phyloP scores from a whole-genome alignment of 2,888 invertebrate genomes.

The Scaptomyza caliginosa region DNA sequence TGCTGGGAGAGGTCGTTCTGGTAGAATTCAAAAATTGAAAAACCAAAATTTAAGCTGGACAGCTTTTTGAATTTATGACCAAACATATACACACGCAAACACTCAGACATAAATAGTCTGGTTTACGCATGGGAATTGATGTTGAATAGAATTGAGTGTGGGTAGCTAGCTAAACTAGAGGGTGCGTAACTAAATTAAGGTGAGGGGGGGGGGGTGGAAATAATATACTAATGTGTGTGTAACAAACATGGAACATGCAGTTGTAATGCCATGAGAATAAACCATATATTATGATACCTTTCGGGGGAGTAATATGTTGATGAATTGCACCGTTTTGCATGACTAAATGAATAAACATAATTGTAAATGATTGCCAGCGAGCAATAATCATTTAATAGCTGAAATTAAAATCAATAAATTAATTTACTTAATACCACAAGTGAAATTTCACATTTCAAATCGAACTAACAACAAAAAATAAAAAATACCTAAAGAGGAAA shows the following conservation, averaged over 20 bases:
- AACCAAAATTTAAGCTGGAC: constrained; percentile 77
- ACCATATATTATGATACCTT: constrained; percentile 45
- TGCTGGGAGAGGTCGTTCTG: constrained; percentile 37
- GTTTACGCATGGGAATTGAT: constrained; percentile 71
- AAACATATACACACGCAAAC: constrained; percentile 38
- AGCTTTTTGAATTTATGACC: constrained; percentile 78
- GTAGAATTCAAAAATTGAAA: constrained; percentile 75
- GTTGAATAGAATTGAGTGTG: constrained; percentile 23
- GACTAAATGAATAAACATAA: constrained; percentile 34
- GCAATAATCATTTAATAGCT: background rate
- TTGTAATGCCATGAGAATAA: constrained; percentile 44
- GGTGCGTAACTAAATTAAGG: constrained; percentile 43
- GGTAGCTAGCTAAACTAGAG: constrained; percentile 19
- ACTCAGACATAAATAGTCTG: constrained; percentile 54
- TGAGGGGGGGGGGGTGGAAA: constrained; percentile 23
- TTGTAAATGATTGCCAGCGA: constrained; percentile 20
- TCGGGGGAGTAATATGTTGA: constrained; percentile 32
- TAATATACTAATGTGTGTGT: constrained; percentile 33
- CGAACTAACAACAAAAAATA: too few species aligned
- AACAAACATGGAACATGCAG: constrained; percentile 20
- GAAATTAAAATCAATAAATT: background rate
- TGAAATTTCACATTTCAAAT: too few species aligned
- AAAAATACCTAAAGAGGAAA: too few species aligned
- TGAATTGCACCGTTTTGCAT: constrained; percentile 50
- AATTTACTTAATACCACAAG: background rate